Conservation (phyloP, 2,888 invertebrate species). For the Tipula vernalis region DNA sequence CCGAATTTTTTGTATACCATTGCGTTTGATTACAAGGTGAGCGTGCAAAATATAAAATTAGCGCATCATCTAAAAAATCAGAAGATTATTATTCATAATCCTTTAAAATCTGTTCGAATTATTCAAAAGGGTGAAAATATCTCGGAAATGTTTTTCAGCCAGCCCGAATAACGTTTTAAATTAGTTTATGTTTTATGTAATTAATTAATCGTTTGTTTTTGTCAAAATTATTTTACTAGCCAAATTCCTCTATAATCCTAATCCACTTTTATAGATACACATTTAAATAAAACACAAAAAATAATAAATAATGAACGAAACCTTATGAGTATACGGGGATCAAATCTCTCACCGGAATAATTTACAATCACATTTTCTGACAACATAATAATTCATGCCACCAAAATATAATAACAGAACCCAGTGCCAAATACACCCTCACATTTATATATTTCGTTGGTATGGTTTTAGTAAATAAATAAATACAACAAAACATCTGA, state of each 20-base stretch:
- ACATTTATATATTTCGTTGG: not conserved
- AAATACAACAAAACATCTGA: not conserved
- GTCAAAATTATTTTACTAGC: not conserved
- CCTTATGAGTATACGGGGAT: not conserved
- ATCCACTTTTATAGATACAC: too few species aligned
- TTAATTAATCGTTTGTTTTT: not conserved
- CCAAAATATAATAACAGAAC: not conserved
- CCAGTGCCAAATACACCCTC: not conserved
- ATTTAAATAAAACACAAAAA: too few species aligned
- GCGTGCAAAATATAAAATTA: too few species aligned
- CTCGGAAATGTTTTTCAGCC: not conserved
- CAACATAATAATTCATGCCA: not conserved
- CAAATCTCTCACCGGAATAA: not conserved
- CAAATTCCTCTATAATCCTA: too few species aligned
- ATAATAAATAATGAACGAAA: not conserved
- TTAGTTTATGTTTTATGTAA: not conserved
- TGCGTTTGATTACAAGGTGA: too few species aligned
- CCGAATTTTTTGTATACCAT: too few species aligned
- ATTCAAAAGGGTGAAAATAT: too few species aligned
- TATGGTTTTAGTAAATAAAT: not conserved
- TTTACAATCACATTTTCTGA: not conserved
- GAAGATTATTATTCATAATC: too few species aligned
- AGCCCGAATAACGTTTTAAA: not conserved
- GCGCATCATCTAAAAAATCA: too few species aligned
- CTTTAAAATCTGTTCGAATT: too few species aligned